Base-by-base conservation (phyloP, 2,797 vertebrate genomes). In the Cirrhinus molitorella region DNA sequence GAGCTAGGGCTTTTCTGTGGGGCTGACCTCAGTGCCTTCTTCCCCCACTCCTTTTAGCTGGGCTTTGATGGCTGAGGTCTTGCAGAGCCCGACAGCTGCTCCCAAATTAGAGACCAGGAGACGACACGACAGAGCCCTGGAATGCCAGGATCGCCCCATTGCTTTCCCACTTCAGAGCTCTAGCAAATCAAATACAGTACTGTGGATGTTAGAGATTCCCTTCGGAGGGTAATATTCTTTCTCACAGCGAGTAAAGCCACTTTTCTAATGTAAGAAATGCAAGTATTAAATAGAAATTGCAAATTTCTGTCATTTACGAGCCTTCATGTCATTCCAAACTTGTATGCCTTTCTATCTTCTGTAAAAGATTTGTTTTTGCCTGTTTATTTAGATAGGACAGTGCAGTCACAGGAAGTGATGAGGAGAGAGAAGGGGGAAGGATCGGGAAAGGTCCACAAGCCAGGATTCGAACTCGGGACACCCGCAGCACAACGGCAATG, bases 61-160 rank as follows among this genome's bases (percentile, higher is more conserved):
- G 80, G 85, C 91, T 94, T 94, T 95, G 91, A 94, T 92, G 91
- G 89, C 88, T 90, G 90, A 92, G 89, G 87, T 88, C 90, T 92
- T 91, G 91, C 91, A 92, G 90, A 90, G 87, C 87, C 90, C 85
- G 87, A 94, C 94, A 95, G 93, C 94, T 95, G 94, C 90, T 94
- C 91, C 89, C 91, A 95, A 95, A 96, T 95, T 95, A 96, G 92
- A 95, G 94, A 92, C 88, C 86, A 92, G 85, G 75, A 91, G 90
- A 93, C 88, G 86, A 92, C 87, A 91, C 86, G 89, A 93, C 91
- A 94, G 89, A 87, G 88, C 85, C 84, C 70, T 92, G 91, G 95
- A 95, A 96, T 95, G 93, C 89, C 90, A 92, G 90, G 91, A 94
- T 90, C 89, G 91, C 89, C 85, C 83, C 40, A 25, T 78, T 75